A percentile compares a stretch with the other conserved stretches of the same genome.
Evolutionary conservation across 2,888 invertebrate species (phyloP).

Genomic region (Thymelicus lineola): DNA sequence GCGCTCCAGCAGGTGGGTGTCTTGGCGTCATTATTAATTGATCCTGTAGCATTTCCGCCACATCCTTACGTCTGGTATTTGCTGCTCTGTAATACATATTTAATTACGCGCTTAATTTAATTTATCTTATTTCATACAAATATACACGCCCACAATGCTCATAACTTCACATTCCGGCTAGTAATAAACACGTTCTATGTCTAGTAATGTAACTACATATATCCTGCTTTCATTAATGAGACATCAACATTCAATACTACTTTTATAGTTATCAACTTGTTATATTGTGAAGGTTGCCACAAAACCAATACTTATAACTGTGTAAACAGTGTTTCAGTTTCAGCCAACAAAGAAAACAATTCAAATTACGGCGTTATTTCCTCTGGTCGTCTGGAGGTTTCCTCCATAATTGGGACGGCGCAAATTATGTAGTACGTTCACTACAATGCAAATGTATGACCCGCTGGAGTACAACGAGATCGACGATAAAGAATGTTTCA

Average conservation of each 20-base stretch:
- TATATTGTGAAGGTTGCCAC: background rate
- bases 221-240: background rate
- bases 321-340: slow-evolving; percentile 15
- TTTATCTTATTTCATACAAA: slow-evolving; percentile 24
- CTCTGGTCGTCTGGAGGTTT: slow-evolving; percentile 30
- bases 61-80: slow-evolving; percentile 39
- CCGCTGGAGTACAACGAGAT: slow-evolving; percentile 46
- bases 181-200: background rate
- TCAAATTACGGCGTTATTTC: slow-evolving; percentile 25
- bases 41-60: slow-evolving; percentile 58
- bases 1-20: slow-evolving; percentile 67
- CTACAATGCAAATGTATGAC: slow-evolving; percentile 49
- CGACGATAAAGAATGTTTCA: slow-evolving; percentile 49
- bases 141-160: background rate
- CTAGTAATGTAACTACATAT: background rate
- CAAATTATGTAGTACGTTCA: slow-evolving; percentile 46
- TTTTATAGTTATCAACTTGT: background rate
- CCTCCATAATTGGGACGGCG: slow-evolving; percentile 46
- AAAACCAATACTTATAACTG: slow-evolving; percentile 21
- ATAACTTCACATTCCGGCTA: slow-evolving; percentile 4
- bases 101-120: slow-evolving; percentile 28
- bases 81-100: slow-evolving; percentile 31
- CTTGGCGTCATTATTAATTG: slow-evolving; percentile 67
- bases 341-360: slow-evolving; percentile 16
- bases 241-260: background rate